These are phyloP conservation scores for Palythoa grandis DNA, from an alignment of 92 coral and sea anemone genomes.

Conservation along the genomic window DNA sequence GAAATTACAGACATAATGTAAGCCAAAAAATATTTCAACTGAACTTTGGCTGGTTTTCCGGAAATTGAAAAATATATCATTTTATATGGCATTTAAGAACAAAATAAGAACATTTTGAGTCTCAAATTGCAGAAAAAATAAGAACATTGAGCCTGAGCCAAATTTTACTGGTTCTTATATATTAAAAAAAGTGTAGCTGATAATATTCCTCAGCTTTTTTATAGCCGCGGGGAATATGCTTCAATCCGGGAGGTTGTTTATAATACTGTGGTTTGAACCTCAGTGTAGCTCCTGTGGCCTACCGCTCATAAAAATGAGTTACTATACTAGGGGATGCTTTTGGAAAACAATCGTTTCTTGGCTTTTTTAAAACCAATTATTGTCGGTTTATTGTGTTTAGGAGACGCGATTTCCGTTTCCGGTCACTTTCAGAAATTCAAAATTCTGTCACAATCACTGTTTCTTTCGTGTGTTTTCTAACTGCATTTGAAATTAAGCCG, in stretches of 20 bases:
- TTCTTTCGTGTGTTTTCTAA: not conserved
- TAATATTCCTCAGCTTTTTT: too few relatives aligned
- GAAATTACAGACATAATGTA: too few relatives aligned
- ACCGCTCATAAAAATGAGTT: not conserved
- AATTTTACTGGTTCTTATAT: too few relatives aligned
- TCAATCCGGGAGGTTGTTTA: not conserved
- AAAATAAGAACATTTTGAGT: too few relatives aligned
- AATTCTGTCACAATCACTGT: not conserved
- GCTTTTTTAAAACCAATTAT: conserved; percentile 35
- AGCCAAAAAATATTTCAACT: too few relatives aligned
- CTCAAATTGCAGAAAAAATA: too few relatives aligned
- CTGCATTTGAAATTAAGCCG: not conserved
- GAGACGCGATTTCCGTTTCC: conserved; percentile 14
- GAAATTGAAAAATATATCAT: too few relatives aligned
- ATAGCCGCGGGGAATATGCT: too few relatives aligned
- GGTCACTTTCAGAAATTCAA: not conserved
- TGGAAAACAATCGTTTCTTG: not conserved
- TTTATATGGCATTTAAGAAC: too few relatives aligned
- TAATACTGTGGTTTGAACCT: not conserved
- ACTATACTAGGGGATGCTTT: not conserved
- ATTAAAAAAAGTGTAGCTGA: too few relatives aligned
- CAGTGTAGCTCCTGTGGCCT: not conserved
- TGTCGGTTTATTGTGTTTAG: conserved; percentile 22
- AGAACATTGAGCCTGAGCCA: too few relatives aligned
- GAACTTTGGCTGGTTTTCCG: too few relatives aligned